These are phyloP conservation scores for Erethizon dorsatum DNA, from an alignment of 2,797 vertebrate species.

Conservation along the genomic window DNA sequence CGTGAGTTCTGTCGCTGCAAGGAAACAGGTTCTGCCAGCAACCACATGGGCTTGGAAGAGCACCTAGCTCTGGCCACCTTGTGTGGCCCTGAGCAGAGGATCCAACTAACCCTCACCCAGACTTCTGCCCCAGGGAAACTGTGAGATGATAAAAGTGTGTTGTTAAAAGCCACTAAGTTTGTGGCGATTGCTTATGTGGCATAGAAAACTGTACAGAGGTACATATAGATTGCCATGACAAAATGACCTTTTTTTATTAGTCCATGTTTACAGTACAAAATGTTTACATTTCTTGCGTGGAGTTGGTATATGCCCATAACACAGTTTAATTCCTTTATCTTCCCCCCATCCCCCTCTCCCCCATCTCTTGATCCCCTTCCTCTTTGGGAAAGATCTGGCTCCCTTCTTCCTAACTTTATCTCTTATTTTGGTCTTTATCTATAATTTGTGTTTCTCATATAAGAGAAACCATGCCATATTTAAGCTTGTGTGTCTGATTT, in stretches of 20 bases:
- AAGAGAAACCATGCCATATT: neutral
- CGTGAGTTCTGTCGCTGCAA: neutral
- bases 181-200: neutral
- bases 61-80: neutral
- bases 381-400: neutral
- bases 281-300: neutral
- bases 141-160: neutral
- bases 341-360: neutral
- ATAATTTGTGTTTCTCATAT: neutral
- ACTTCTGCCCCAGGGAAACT: neutral
- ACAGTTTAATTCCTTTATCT: neutral
- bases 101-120: neutral
- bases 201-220: neutral
- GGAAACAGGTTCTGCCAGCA: neutral
- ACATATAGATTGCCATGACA: too few species aligned
- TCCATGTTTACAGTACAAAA: neutral
- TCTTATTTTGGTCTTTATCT: neutral
- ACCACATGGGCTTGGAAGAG: too few species aligned
- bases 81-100: neutral
- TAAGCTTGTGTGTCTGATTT: neutral
- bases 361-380: neutral
- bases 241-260: neutral
- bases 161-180: neutral
- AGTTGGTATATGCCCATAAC: neutral
- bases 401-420: neutral